phyloP scores from a whole-genome alignment of 2,888 invertebrate genomes.

The Trichopoda pennipes region DNA sequence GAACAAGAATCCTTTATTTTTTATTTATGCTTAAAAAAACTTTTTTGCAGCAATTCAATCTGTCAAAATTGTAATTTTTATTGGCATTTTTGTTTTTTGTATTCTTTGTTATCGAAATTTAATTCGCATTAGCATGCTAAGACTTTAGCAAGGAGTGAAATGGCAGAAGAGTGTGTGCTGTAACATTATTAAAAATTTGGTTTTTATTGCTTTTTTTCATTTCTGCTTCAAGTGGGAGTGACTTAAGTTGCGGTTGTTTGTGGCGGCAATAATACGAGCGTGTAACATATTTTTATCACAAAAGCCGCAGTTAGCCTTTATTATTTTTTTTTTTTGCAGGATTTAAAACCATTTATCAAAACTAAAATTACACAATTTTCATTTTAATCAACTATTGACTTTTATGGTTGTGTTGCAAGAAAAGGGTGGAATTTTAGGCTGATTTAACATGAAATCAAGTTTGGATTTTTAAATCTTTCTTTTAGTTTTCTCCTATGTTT shows the following conservation, averaged over 20 bases:
- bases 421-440: constrained; percentile 30
- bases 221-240: constrained; percentile 52
- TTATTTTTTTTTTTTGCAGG: constrained; percentile 13
- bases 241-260: constrained; percentile 44
- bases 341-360: constrained; percentile 39
- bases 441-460: constrained; percentile 31
- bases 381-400: not conserved
- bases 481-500: not conserved
- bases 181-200: constrained; percentile 14
- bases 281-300: constrained; percentile 58
- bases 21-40: constrained; percentile 73
- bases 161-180: constrained; percentile 35
- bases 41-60: constrained; percentile 48
- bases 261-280: constrained; percentile 40
- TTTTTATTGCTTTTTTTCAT: constrained; percentile 25
- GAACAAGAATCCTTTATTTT: constrained; percentile 20
- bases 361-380: constrained; percentile 27
- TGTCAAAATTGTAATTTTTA: constrained; percentile 55
- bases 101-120: constrained; percentile 46
- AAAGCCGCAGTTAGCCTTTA: constrained; percentile 35
- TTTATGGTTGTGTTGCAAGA: not conserved
- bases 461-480: not conserved
- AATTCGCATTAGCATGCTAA: constrained; percentile 53
- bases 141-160: not conserved
- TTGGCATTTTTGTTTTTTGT: constrained; percentile 34